A percentile compares a stretch with the other conserved stretches of the same genome.
phyloP scores from a whole-genome alignment of 2,888 invertebrate genomes.

The Phania funesta region DNA sequence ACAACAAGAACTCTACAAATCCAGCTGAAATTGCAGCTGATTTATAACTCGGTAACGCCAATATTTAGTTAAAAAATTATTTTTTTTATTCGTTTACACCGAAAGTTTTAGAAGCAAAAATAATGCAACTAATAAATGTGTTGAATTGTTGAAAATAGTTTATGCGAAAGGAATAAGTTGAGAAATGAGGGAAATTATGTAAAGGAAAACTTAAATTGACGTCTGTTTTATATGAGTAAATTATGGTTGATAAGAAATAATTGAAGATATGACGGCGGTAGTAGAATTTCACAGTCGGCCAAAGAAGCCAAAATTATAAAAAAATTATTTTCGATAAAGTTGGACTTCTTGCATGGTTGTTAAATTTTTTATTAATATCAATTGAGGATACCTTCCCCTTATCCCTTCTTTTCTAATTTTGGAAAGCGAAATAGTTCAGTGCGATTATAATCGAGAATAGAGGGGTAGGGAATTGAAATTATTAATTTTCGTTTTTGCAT shows the following conservation, averaged over 20 bases:
- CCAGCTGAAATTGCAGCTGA: conserved; percentile 56
- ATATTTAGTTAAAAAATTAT: conserved; percentile 63
- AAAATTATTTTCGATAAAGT: too few relatives aligned
- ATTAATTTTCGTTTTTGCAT: too few relatives aligned
- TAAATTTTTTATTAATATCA: too few relatives aligned
- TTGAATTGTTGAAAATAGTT: conserved; percentile 63
- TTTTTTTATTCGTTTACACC: conserved; percentile 43
- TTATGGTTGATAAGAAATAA: conserved; percentile 55
- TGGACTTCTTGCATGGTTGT: too few relatives aligned
- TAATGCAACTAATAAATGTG: conserved; percentile 47
- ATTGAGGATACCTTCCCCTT: too few relatives aligned
- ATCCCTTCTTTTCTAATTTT: too few relatives aligned
- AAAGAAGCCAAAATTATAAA: too few relatives aligned
- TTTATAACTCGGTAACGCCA: conserved; percentile 70
- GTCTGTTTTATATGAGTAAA: conserved; percentile 62
- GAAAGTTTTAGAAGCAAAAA: conserved; percentile 24
- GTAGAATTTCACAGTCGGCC: not conserved
- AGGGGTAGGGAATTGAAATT: too few relatives aligned
- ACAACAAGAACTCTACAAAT: not conserved
- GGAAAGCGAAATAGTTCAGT: too few relatives aligned
- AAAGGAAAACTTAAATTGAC: conserved; percentile 58
- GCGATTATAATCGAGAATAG: too few relatives aligned
- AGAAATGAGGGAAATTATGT: conserved; percentile 58
- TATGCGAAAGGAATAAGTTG: conserved; percentile 37
- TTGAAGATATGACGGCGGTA: conserved; percentile 11